These are phyloP conservation scores for Bhutanitis thaidina DNA, from an alignment of 2,888 invertebrate species.

Conservation along the genomic window DNA sequence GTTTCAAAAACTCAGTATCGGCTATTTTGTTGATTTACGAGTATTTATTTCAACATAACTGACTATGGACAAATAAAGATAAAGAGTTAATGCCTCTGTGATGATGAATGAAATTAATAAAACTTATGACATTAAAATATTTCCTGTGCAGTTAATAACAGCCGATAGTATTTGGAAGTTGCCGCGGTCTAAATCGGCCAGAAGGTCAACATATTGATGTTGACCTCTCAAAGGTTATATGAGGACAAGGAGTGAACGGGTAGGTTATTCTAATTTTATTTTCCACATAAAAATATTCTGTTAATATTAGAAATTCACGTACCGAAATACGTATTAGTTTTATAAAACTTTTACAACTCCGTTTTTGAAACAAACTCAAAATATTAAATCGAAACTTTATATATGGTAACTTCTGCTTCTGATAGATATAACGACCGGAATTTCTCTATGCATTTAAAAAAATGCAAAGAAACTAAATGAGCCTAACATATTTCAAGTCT, in stretches of 20 bases:
- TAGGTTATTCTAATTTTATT: no score
- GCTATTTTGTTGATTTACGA: neutral
- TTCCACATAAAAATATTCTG: neutral
- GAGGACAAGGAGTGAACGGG: no score
- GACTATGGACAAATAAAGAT: no score
- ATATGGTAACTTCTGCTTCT: constrained; percentile 8
- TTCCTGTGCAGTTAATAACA: no score
- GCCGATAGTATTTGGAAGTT: no score
- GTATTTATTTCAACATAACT: neutral
- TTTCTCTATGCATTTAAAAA: constrained; percentile 1
- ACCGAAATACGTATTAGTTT: constrained; percentile 10
- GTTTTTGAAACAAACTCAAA: constrained; percentile 9
- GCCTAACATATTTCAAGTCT: neutral
- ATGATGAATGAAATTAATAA: no score
- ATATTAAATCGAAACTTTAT: constrained; percentile 6
- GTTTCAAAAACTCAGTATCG: neutral
- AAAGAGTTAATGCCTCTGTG: no score
- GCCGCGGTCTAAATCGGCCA: no score
- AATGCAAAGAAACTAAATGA: neutral
- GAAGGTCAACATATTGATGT: no score
- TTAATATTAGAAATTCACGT: neutral
- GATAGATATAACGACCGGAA: constrained; percentile 6
- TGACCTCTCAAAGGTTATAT: no score
- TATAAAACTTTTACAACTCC: constrained; percentile 8
- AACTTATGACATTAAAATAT: no score